Evolutionary conservation across 2,888 invertebrate species (phyloP).

Genomic region (Drosophila phalerata): DNA sequence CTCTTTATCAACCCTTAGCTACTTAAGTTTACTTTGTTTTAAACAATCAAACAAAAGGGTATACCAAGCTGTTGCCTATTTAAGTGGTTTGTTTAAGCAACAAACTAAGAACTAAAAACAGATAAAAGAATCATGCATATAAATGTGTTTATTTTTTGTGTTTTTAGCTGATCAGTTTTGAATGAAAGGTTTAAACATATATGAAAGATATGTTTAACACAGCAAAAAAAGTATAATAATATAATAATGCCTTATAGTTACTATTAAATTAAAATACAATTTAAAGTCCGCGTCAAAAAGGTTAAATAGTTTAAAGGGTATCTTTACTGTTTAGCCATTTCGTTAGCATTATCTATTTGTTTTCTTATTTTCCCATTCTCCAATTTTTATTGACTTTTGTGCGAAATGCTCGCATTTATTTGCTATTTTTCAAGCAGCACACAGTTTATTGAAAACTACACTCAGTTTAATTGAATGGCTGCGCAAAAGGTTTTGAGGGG

Average conservation of each 20-base stretch:
- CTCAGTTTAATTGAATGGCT: conserved; percentile 77
- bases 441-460: conserved; percentile 79
- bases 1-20: conserved; percentile 36
- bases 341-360: too few relatives aligned
- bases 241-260: too few relatives aligned
- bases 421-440: conserved; percentile 67
- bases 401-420: conserved; percentile 64
- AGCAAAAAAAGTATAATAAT: too few relatives aligned
- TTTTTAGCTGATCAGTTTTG: too few relatives aligned
- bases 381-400: conserved; percentile 49
- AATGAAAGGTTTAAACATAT: too few relatives aligned
- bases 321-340: neutral
- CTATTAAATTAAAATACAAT: too few relatives aligned
- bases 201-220: too few relatives aligned
- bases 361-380: conserved; percentile 21
- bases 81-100: too few relatives aligned
- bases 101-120: too few relatives aligned
- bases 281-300: too few relatives aligned
- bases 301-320: neutral
- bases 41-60: conserved; percentile 7
- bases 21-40: conserved; percentile 40
- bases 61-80: neutral
- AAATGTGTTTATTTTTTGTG: too few relatives aligned
- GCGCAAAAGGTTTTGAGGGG: conserved; percentile 58
- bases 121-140: neutral